Conservation (phyloP, 2,797 vertebrate genomes). For the Hippoglossus hippoglossus region DNA sequence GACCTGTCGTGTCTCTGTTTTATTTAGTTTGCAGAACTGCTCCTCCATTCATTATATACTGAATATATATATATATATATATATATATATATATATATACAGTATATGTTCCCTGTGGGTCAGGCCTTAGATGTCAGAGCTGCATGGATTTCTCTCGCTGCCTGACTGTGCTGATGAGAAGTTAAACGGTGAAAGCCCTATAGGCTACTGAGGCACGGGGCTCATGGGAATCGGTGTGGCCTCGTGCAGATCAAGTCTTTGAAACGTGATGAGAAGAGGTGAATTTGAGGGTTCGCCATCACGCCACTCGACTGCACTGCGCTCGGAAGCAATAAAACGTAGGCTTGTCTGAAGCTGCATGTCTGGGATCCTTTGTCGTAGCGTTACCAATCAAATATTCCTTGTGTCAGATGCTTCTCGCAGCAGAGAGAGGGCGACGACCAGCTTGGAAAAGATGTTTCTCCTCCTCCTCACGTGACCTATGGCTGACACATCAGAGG, state of each 20-base stretch:
- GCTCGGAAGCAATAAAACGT: too few species aligned
- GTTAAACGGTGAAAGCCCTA: constrained; percentile 58
- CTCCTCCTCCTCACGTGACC: constrained; percentile 29
- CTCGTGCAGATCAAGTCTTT: constrained; percentile 65
- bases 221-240: constrained; percentile 48
- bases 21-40: not conserved
- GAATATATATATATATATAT: not conserved
- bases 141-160: constrained; percentile 36
- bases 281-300: constrained; percentile 24
- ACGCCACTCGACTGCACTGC: constrained; percentile 17
- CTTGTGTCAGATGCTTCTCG: constrained; percentile 11
- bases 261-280: constrained; percentile 60
- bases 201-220: constrained; percentile 43
- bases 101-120: constrained; percentile 1
- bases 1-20: not conserved
- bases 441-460: constrained; percentile 16
- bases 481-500: constrained; percentile 53
- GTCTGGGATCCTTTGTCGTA: not conserved
- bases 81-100: not conserved
- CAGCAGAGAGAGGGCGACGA: not conserved
- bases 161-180: constrained; percentile 53
- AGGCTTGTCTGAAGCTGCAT: not conserved
- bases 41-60: not conserved
- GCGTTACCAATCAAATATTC: not conserved
- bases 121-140: constrained; percentile 37